These are phyloP conservation scores for Archilochus colubris DNA, from an alignment of 2,113 vertebrate species.

Conservation along the genomic window DNA sequence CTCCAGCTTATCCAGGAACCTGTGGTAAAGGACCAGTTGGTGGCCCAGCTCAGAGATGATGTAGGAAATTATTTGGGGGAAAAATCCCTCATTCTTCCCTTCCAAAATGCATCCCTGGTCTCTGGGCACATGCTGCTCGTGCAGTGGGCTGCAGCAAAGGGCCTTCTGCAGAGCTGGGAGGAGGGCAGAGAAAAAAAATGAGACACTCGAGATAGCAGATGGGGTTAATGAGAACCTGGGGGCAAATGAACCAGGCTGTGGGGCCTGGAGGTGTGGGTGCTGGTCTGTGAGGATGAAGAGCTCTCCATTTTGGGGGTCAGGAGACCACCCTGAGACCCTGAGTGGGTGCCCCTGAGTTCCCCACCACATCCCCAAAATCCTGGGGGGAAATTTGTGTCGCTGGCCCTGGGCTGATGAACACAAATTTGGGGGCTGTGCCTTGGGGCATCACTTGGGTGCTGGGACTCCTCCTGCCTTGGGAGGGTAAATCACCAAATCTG, in stretches of 20 bases:
- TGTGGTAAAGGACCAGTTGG: background rate
- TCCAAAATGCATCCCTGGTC: accelerated
- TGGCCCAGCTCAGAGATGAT: background rate
- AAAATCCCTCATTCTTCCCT: background rate
- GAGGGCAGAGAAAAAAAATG: background rate
- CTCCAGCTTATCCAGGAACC: background rate
- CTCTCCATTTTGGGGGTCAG: no score
- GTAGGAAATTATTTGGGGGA: background rate
- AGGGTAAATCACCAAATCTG: background rate
- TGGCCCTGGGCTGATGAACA: background rate
- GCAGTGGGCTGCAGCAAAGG: background rate
- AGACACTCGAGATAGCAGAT: background rate
- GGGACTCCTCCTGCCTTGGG: background rate
- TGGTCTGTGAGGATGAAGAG: background rate
- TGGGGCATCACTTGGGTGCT: background rate
- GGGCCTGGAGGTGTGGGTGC: background rate
- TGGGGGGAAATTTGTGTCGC: background rate
- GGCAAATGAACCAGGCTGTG: background rate
- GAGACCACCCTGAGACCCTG: no score
- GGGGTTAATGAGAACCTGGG: conserved; percentile 27
- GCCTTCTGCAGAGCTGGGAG: background rate
- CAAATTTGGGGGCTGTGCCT: background rate
- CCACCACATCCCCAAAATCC: no score
- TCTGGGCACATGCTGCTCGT: accelerated
- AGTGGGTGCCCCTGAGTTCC: no score